Conservation (phyloP, 2,113 vertebrate species). For the Thamnaconus septentrionalis region DNA sequence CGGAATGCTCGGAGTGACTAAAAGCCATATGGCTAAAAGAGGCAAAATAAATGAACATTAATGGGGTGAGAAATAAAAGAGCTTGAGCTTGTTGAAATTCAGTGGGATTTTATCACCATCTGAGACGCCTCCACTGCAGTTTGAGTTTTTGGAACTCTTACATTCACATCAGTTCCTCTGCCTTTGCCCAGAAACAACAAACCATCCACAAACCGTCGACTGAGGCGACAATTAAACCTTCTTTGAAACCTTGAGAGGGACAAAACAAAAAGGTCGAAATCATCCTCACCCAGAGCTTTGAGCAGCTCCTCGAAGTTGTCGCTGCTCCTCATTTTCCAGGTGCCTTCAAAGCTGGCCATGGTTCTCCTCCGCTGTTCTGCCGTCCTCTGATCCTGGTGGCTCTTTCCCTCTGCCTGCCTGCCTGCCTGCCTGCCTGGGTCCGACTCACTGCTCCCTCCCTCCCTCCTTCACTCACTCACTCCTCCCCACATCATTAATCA, state of each 20-base stretch:
- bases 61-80: too few relatives aligned
- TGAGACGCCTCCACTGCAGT: too few relatives aligned
- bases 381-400: constrained; percentile 47
- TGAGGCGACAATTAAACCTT: too few relatives aligned
- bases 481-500: background rate
- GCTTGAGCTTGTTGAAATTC: too few relatives aligned
- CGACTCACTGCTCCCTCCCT: constrained; percentile 18
- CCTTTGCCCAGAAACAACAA: too few relatives aligned
- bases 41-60: too few relatives aligned
- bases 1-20: too few relatives aligned
- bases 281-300: constrained; percentile 85
- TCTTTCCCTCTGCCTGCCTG: constrained; percentile 44
- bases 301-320: constrained; percentile 91
- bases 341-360: constrained; percentile 90
- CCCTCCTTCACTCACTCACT: constrained; percentile 22
- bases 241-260: constrained; percentile 3
- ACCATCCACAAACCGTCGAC: too few relatives aligned
- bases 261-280: constrained; percentile 1
- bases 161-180: too few relatives aligned
- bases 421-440: constrained; percentile 11
- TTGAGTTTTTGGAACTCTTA: too few relatives aligned
- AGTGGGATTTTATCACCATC: too few relatives aligned
- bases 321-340: constrained; percentile 91
- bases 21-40: too few relatives aligned
- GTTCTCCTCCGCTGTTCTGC: constrained; percentile 32